phyloP scores from a whole-genome alignment of 2,888 invertebrate species.

The Dorcus parallelipipedus region DNA sequence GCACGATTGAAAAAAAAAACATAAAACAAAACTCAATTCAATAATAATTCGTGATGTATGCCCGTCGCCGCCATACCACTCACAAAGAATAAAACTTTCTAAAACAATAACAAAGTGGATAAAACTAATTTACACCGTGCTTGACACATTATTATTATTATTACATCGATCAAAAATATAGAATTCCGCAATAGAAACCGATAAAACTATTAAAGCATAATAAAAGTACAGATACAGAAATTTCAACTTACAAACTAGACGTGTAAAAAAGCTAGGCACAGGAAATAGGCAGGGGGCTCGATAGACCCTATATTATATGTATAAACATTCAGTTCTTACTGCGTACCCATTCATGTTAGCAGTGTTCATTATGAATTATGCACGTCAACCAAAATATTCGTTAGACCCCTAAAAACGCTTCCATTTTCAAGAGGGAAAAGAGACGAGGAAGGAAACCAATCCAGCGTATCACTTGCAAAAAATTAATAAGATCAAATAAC shows the following conservation, averaged over 20 bases:
- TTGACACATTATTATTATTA: neutral
- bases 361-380: neutral
- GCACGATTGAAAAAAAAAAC: neutral
- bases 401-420: too few species aligned
- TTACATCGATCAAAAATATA: neutral
- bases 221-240: neutral
- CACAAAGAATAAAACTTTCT: neutral
- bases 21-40: neutral
- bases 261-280: slow-evolving; percentile 41
- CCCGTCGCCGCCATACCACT: neutral
- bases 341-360: slow-evolving; percentile 16
- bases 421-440: too few species aligned
- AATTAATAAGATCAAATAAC: too few species aligned
- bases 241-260: slow-evolving; percentile 9
- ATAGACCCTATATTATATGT: slow-evolving; percentile 6
- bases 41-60: too few species aligned
- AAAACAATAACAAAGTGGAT: neutral
- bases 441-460: too few species aligned
- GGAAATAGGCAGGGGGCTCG: slow-evolving; percentile 26
- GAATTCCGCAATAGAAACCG: neutral
- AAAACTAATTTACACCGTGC: neutral
- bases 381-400: too few species aligned
- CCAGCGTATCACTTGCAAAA: too few species aligned
- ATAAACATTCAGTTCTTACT: slow-evolving; percentile 25
- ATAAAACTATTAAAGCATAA: neutral